phyloP scores from a whole-genome alignment of 2,113 vertebrate genomes.

The Hippocampus guttulatus region DNA sequence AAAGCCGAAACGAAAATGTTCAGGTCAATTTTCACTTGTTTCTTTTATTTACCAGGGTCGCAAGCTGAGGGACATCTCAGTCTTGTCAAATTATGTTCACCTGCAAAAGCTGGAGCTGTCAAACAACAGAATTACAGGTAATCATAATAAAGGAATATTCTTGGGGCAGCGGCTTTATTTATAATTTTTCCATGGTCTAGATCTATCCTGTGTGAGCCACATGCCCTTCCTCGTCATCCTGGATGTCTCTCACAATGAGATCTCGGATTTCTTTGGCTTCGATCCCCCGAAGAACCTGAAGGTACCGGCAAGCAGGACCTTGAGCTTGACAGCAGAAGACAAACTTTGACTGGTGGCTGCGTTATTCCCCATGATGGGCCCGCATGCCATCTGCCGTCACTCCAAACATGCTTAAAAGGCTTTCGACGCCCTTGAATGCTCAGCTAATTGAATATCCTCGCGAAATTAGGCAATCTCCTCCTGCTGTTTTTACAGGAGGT shows the following conservation, averaged over 20 bases:
- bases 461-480: neutral
- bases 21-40: neutral
- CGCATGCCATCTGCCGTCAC: conserved; percentile 60
- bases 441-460: conserved; percentile 26
- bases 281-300: conserved; percentile 83
- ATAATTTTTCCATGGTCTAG: conserved; percentile 61
- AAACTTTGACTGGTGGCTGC: conserved; percentile 45
- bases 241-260: conserved; percentile 81
- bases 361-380: conserved; percentile 52
- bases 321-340: conserved; percentile 58
- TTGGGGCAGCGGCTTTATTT: too few species aligned
- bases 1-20: neutral
- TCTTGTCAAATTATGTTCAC: conserved; percentile 79
- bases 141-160: neutral
- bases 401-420: conserved; percentile 56
- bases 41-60: conserved; percentile 65
- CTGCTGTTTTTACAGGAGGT: conserved; percentile 74
- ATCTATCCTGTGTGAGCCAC: conserved; percentile 84
- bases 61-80: conserved; percentile 72
- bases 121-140: conserved; percentile 84
- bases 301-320: conserved; percentile 67
- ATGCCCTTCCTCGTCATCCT: conserved; percentile 85
- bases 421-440: conserved; percentile 56
- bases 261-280: conserved; percentile 81
- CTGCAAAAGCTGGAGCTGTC: conserved; percentile 87